Evolutionary conservation across 2,888 invertebrate genomes (phyloP).

Genomic region (Nomada hirtipes): DNA sequence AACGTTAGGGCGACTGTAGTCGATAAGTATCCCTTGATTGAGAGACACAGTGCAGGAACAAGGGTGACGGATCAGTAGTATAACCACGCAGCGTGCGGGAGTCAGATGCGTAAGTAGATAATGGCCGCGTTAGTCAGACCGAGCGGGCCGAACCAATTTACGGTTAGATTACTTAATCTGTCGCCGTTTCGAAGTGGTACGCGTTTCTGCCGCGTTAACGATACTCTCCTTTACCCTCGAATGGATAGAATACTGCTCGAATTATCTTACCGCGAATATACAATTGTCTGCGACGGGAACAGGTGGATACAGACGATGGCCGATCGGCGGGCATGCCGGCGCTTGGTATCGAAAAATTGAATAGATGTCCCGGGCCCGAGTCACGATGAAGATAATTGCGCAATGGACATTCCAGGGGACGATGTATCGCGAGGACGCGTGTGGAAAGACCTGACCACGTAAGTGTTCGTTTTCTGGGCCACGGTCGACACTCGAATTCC

Average conservation of each 20-base stretch:
- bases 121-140: slow-evolving; percentile 31
- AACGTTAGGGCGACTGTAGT: too few species aligned
- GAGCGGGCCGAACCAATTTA: slow-evolving; percentile 52
- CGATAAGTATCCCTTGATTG: too few species aligned
- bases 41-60: too few species aligned
- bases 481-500: slow-evolving; percentile 71
- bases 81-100: not conserved
- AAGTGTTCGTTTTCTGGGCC: slow-evolving; percentile 74
- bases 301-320: not conserved
- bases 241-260: not conserved
- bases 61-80: not conserved
- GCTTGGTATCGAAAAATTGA: slow-evolving; percentile 79
- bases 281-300: not conserved
- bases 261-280: not conserved
- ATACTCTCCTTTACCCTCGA: slow-evolving; percentile 4
- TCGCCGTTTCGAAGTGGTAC: slow-evolving; percentile 15
- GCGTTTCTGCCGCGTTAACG: slow-evolving; percentile 2
- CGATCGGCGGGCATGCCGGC: slow-evolving; percentile 56
- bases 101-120: slow-evolving; percentile 44
- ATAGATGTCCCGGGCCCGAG: slow-evolving; percentile 53
- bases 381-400: slow-evolving; percentile 53
- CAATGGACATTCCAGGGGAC: slow-evolving; percentile 65
- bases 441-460: slow-evolving; percentile 66
- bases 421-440: slow-evolving; percentile 66
- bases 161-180: slow-evolving; percentile 48